Percentiles rank a stretch among this genome's conserved stretches.
These are phyloP conservation scores for Amphiprion clarkii DNA, from an alignment of 2,797 vertebrate genomes.

Conservation along the genomic window DNA sequence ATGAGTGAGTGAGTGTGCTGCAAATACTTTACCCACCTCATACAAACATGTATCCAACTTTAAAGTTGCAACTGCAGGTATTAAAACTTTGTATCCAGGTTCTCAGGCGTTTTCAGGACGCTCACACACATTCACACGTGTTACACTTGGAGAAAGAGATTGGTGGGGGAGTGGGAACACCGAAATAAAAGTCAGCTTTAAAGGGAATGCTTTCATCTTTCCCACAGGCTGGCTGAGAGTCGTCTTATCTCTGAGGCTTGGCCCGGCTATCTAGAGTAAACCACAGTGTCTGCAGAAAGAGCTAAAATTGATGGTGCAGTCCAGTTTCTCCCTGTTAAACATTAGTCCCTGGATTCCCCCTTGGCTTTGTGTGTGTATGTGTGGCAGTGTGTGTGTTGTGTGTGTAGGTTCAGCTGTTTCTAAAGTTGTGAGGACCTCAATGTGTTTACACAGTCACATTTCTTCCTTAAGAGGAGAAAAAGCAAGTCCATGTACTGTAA, in stretches of 20 bases:
- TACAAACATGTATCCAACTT: slow-evolving; percentile 25
- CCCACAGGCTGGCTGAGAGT: slow-evolving; percentile 67
- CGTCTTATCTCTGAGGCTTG: slow-evolving; percentile 78
- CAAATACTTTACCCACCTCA: not conserved
- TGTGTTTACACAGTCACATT: too few species aligned
- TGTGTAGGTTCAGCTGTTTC: too few species aligned
- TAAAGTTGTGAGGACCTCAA: too few species aligned
- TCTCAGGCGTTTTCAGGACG: slow-evolving; percentile 1
- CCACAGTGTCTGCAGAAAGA: slow-evolving; percentile 68
- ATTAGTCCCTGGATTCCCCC: slow-evolving; percentile 80
- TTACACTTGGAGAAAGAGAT: slow-evolving; percentile 3
- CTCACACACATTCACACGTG: slow-evolving; percentile 6
- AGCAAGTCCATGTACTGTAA: too few species aligned
- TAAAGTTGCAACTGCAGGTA: slow-evolving; percentile 8
- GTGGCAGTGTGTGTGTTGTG: slow-evolving; percentile 17
- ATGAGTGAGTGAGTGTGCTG: not conserved
- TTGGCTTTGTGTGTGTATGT: slow-evolving; percentile 33
- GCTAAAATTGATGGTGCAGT: slow-evolving; percentile 69
- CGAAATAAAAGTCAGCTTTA: slow-evolving; percentile 41
- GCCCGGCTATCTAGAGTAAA: slow-evolving; percentile 79
- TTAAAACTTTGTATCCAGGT: slow-evolving; percentile 1
- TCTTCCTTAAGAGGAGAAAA: too few species aligned
- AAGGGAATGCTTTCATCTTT: slow-evolving; percentile 76
- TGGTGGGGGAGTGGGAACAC: slow-evolving; percentile 19
- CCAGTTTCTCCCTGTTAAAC: slow-evolving; percentile 75